These are phyloP conservation scores for Dromiciops gliroides DNA, from an alignment of 2,113 vertebrate species.

Conservation along the genomic window DNA sequence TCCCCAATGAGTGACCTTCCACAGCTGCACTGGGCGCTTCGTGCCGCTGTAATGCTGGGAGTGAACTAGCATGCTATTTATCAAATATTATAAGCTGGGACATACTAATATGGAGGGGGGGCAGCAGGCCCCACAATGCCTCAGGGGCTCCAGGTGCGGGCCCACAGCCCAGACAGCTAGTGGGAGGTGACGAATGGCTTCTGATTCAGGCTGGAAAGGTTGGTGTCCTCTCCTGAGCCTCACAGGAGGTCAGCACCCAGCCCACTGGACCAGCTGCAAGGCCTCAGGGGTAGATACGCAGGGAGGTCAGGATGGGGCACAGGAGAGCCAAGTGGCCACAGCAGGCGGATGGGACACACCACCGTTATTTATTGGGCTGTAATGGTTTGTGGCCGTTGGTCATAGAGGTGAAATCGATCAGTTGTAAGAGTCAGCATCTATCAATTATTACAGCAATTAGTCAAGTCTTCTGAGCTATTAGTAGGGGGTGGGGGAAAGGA, in stretches of 20 bases:
- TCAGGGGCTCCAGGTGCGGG: slow-evolving; percentile 84
- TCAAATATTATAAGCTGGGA: slow-evolving; percentile 84
- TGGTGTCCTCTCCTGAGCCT: slow-evolving; percentile 62
- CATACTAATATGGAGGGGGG: slow-evolving; percentile 78
- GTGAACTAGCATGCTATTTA: slow-evolving; percentile 81
- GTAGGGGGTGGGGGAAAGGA: slow-evolving; percentile 79
- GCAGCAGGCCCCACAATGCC: slow-evolving; percentile 79
- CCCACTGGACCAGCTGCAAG: slow-evolving; percentile 85
- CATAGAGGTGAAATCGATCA: slow-evolving; percentile 88
- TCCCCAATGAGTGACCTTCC: slow-evolving; percentile 90
- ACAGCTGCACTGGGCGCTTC: slow-evolving; percentile 79
- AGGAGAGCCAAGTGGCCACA: slow-evolving; percentile 45
- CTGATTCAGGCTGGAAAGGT: slow-evolving; percentile 77
- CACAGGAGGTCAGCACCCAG: slow-evolving; percentile 61
- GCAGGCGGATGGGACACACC: slow-evolving; percentile 72
- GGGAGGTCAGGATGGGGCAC: slow-evolving; percentile 81
- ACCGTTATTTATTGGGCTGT: slow-evolving; percentile 84
- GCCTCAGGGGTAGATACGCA: slow-evolving; percentile 79
- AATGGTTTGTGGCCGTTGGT: slow-evolving; percentile 90
- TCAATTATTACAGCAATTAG: slow-evolving; percentile 96
- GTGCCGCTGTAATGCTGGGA: slow-evolving; percentile 57
- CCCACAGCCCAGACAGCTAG: slow-evolving; percentile 82
- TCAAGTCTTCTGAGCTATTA: slow-evolving; percentile 85
- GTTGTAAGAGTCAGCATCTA: slow-evolving; percentile 87
- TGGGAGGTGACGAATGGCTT: slow-evolving; percentile 88